These are phyloP conservation scores for Crioceris asparagi DNA, from an alignment of 2,888 invertebrate genomes.

Conservation along the genomic window DNA sequence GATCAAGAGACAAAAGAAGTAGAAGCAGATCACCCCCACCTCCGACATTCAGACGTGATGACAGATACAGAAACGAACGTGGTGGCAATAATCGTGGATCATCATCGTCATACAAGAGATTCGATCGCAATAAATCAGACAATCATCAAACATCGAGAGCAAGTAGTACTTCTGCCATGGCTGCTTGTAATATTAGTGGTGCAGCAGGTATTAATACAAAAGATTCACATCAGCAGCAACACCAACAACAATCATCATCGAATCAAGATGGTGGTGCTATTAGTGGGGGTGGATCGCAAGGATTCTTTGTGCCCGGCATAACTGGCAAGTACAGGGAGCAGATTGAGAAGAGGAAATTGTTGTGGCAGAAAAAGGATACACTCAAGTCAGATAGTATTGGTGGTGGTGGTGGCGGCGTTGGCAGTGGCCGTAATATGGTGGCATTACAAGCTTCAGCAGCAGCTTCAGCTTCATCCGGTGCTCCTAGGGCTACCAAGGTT, in stretches of 20 bases:
- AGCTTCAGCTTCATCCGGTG: conserved; percentile 20
- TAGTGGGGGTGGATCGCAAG: conserved; percentile 15
- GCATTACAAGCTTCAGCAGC: conserved; percentile 10
- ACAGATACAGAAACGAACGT: conserved; percentile 13
- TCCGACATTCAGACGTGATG: too few species aligned
- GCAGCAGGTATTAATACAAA: too few species aligned
- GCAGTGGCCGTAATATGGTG: too few species aligned
- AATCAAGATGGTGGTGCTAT: conserved; percentile 47
- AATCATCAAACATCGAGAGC: background rate
- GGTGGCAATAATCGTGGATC: background rate
- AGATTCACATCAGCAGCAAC: too few species aligned
- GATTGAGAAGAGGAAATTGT: conserved; percentile 80
- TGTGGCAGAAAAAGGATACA: conserved; percentile 69
- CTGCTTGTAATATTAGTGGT: too few species aligned
- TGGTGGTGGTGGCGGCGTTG: too few species aligned
- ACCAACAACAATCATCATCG: conserved; percentile 37
- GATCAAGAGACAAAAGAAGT: conserved; percentile 19
- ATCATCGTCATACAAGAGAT: conserved; percentile 42
- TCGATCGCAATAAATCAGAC: conserved; percentile 24
- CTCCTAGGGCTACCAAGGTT: conserved; percentile 24
- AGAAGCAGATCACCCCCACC: conserved; percentile 28
- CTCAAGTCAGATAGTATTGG: too few species aligned
- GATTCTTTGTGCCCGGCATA: conserved; percentile 36
- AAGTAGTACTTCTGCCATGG: too few species aligned
- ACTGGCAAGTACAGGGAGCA: conserved; percentile 73